phyloP scores from a whole-genome alignment of 2,113 vertebrate genomes.

The Epinephelus moara region DNA sequence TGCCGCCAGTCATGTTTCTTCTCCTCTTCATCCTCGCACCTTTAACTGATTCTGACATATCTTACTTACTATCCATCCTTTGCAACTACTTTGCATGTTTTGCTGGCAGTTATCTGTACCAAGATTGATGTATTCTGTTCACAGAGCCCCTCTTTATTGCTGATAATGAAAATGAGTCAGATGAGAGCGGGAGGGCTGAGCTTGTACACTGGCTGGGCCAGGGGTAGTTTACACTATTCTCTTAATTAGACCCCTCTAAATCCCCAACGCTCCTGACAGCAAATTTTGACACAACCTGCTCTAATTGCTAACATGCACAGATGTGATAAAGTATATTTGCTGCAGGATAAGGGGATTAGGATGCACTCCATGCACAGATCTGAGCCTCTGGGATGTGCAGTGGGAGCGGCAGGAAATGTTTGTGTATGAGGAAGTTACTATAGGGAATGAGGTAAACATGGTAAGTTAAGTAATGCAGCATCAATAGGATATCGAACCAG shows the following conservation, averaged over 20 bases:
- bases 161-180: slow-evolving; percentile 57
- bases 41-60: slow-evolving; percentile 15
- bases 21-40: background rate
- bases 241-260: slow-evolving; percentile 75
- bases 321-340: slow-evolving; percentile 74
- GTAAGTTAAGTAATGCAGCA: slow-evolving; percentile 57
- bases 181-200: slow-evolving; percentile 41
- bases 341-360: slow-evolving; percentile 71
- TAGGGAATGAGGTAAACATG: slow-evolving; percentile 39
- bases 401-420: slow-evolving; percentile 50
- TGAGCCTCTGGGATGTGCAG: slow-evolving; percentile 38
- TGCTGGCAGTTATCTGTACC: slow-evolving; percentile 20
- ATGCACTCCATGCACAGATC: slow-evolving; percentile 56
- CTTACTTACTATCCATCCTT: background rate
- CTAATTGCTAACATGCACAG: slow-evolving; percentile 71
- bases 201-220: slow-evolving; percentile 20
- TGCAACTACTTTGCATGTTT: slow-evolving; percentile 20
- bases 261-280: slow-evolving; percentile 65
- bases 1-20: background rate
- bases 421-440: slow-evolving; percentile 39
- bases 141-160: slow-evolving; percentile 30
- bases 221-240: slow-evolving; percentile 67
- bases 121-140: slow-evolving; percentile 54
- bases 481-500: slow-evolving; percentile 70
- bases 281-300: slow-evolving; percentile 68